phyloP scores from a whole-genome alignment of 2,797 vertebrate species.

The Molothrus ater region DNA sequence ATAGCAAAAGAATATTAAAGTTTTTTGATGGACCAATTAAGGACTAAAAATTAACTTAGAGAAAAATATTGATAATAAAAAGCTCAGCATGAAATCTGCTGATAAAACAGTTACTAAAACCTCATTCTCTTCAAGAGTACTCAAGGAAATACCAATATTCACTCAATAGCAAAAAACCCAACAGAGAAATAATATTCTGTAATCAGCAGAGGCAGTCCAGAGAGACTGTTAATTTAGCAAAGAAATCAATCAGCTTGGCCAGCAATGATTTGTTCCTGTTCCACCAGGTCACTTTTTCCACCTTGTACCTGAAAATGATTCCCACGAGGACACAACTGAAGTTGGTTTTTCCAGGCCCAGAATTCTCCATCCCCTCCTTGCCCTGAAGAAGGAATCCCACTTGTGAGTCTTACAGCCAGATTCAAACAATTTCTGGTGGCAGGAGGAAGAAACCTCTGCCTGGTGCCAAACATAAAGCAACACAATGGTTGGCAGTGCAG shows the following conservation, averaged over 20 bases:
- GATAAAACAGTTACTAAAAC: not conserved
- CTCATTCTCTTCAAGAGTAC: not conserved
- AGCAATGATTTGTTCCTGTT: not conserved
- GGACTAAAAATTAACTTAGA: not conserved
- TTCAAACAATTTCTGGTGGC: not conserved
- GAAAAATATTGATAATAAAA: not conserved
- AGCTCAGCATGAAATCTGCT: not conserved
- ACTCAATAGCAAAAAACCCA: not conserved
- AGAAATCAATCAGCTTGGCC: not conserved
- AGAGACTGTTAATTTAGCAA: not conserved
- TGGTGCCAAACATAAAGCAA: conserved; percentile 1
- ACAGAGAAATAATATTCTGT: not conserved
- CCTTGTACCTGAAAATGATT: not conserved
- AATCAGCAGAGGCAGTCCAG: not conserved
- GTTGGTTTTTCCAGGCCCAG: not conserved
- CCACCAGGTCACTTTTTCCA: not conserved
- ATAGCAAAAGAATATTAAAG: not conserved
- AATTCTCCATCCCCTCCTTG: not conserved
- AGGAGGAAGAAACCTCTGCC: not conserved
- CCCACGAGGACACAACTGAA: not conserved
- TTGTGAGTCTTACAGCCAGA: not conserved
- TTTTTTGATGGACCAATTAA: not conserved
- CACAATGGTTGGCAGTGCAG: conserved; percentile 18
- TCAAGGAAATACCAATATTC: not conserved
- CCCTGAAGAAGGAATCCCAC: not conserved